Conservation (phyloP, 1,140 invertebrate species). For the Cydia splendana region DNA sequence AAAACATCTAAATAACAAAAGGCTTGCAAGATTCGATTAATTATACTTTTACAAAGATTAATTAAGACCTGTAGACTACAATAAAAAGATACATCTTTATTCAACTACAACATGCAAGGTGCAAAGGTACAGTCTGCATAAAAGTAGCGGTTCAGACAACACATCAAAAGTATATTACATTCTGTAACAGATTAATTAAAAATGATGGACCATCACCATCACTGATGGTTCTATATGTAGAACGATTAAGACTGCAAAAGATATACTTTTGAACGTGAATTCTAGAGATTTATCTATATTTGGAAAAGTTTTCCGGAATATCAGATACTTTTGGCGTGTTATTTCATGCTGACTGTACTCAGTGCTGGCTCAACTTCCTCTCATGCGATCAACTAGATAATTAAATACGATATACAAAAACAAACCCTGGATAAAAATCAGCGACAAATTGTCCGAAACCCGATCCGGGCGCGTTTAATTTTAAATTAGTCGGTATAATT, state of each 20-base stretch:
- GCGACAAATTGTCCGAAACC: neutral
- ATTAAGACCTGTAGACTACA: too few species aligned
- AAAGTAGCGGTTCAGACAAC: too few species aligned
- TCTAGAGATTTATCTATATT: too few species aligned
- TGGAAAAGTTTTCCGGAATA: too few species aligned
- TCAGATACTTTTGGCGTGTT: too few species aligned
- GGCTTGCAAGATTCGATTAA: neutral
- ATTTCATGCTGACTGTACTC: neutral
- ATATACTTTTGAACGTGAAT: too few species aligned
- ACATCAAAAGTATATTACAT: too few species aligned
- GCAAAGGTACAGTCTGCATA: neutral
- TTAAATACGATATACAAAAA: neutral
- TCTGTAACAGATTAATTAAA: too few species aligned
- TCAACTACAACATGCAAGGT: neutral
- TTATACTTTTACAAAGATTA: too few species aligned
- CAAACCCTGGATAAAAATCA: neutral
- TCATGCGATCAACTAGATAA: neutral
- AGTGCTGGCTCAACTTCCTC: neutral
- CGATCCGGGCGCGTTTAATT: neutral
- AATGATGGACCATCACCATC: too few species aligned
- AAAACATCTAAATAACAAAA: neutral
- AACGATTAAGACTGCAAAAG: too few species aligned
- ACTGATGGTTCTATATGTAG: too few species aligned
- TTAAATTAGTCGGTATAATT: conserved; percentile 17
- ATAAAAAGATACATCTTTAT: neutral